Conservation (phyloP, 2,113 vertebrate genomes). For the Psittacara wagleri region DNA sequence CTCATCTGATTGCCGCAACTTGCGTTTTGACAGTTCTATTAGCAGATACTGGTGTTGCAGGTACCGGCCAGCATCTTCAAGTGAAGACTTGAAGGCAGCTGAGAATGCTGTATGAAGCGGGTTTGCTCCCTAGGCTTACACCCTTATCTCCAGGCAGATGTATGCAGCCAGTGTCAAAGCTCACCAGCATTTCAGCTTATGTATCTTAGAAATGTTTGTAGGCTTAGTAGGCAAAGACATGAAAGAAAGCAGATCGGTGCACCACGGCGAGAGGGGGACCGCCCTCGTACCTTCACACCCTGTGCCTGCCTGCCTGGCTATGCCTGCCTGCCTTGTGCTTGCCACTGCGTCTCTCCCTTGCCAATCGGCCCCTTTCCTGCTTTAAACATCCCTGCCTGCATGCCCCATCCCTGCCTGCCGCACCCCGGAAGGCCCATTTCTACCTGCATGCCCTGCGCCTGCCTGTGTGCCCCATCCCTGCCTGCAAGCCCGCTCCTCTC, state of each 20-base stretch:
- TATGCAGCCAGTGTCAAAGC: background rate
- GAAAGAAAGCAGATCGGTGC: background rate
- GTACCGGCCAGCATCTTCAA: background rate
- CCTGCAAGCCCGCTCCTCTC: background rate
- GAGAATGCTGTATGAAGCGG: background rate
- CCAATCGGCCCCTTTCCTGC: rapidly evolving
- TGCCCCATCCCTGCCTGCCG: too few species aligned
- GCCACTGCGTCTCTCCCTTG: background rate
- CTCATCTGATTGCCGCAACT: background rate
- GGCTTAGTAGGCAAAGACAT: rapidly evolving
- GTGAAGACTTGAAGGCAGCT: background rate
- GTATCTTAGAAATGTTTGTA: background rate
- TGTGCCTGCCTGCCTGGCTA: background rate
- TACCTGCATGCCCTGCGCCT: too few species aligned
- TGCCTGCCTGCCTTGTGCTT: too few species aligned
- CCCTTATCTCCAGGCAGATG: background rate
- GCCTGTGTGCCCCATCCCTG: background rate
- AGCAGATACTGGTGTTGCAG: background rate
- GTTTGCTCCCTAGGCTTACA: background rate
- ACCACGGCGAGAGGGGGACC: rapidly evolving
- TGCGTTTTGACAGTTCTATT: background rate
- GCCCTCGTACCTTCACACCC: background rate
- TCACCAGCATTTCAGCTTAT: background rate
- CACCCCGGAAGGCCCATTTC: background rate
- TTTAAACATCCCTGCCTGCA: background rate